Evolutionary conservation across 2,113 vertebrate genomes (phyloP), one percentile per base, ranked within the genome.

Genomic region (Diadophis punctatus): DNA sequence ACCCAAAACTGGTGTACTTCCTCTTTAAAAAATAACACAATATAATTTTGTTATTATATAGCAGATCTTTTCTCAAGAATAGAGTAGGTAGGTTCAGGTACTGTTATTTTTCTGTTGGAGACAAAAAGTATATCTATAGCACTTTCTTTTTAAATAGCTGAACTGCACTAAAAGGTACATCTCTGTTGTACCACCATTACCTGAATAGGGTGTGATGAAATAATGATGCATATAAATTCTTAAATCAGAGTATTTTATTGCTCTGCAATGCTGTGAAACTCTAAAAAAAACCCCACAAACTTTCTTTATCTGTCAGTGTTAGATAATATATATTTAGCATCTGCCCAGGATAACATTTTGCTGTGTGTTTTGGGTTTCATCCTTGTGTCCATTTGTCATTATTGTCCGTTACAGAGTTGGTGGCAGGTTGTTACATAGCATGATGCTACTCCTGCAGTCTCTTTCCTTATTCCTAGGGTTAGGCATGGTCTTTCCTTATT

Each of bases 391-490:
- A 96, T 97, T 97, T 96, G 96, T 97, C 97, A 96, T 96, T 94
- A 97, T 96, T 97, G 96, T 96, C 97, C 96, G 88, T 97, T 96
- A 93, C 95, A 90, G 85, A 93, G 93, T 91, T 93, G 88, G 94
- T 96, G 93, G 96, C 96, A 97, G 96, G 95, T 95, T 97, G 96
- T 86, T 96, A 96, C 96, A 96, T 97, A 96, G 95, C 96, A 94
- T 96, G 96, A 95, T 96, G 95, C 80, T 97, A 93, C 95, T 88
- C 96, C 96, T 94, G 96, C 96, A 87, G 20, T 96, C 95, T 97
- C 96, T 95, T 97, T 94, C 96, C 95, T 95, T 96, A 97, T 95
- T 96, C 95, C 96, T 96, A 97, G 96, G 96, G 96, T 95, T 97
- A 95, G 88, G 92, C 95, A 96, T 95, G 96, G 95, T 96, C 95